phyloP scores from a whole-genome alignment of 64 coral and sea anemone species.

The Montipora sp. region DNA sequence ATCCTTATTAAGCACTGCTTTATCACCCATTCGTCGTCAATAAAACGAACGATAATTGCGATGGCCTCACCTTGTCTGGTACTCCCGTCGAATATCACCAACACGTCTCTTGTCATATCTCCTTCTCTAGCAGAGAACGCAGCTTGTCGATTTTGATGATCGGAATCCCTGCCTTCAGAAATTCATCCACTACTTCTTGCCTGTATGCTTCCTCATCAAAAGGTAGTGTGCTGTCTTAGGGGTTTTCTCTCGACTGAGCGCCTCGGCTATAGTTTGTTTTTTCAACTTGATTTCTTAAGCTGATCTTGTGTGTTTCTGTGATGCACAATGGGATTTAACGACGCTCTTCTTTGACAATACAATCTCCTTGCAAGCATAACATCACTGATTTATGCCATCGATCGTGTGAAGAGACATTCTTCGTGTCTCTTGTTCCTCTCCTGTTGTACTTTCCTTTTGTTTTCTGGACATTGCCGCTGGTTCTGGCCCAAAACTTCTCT shows the following conservation, averaged over 20 bases:
- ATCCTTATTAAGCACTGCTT: conserved; percentile 45
- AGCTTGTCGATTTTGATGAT: background rate
- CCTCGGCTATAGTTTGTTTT: too few species aligned
- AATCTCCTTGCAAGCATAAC: conserved; percentile 50
- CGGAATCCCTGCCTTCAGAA: conserved; percentile 80
- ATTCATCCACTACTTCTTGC: conserved; percentile 61
- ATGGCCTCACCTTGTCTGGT: conserved; percentile 63
- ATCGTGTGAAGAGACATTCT: conserved; percentile 15
- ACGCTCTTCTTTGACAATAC: conserved; percentile 39
- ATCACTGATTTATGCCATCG: conserved; percentile 16
- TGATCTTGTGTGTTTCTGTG: conserved; percentile 22
- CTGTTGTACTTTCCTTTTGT: conserved; percentile 30
- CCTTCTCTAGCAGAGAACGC: conserved; percentile 58
- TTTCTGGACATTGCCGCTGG: conserved; percentile 30
- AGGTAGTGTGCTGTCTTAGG: conserved; percentile 35
- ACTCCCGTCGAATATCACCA: conserved; percentile 57
- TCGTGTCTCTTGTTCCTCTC: conserved; percentile 26
- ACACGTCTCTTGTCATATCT: conserved; percentile 63
- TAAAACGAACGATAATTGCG: conserved; percentile 63
- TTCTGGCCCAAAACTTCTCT: background rate
- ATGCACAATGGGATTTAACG: conserved; percentile 24
- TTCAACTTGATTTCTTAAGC: conserved; percentile 32
- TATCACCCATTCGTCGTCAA: conserved; percentile 26
- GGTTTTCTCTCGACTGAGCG: too few species aligned
- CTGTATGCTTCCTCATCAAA: conserved; percentile 48